Percentiles rank a stretch among this genome's conserved stretches.
Conservation (phyloP, 2,888 invertebrate species). For the Cephus rjabovi region DNA sequence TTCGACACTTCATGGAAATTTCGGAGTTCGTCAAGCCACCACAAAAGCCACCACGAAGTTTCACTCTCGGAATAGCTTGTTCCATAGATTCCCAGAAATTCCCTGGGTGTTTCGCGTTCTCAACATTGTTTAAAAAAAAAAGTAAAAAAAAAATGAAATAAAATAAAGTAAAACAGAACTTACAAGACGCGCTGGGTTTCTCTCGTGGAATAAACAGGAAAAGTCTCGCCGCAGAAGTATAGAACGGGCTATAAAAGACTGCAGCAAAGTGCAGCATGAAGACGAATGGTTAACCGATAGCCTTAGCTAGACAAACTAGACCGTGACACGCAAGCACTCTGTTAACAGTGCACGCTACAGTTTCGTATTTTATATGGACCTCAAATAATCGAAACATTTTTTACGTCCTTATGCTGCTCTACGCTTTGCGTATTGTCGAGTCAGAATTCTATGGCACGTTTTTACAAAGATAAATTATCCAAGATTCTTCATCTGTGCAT, state of each 20-base stretch:
- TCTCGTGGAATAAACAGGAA: slow-evolving; percentile 23
- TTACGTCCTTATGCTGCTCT: background rate
- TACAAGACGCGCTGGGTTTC: background rate
- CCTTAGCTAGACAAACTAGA: slow-evolving; percentile 43
- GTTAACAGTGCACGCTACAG: slow-evolving; percentile 13
- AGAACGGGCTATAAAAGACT: slow-evolving; percentile 18
- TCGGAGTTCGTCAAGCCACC: background rate
- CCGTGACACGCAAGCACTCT: slow-evolving; percentile 38
- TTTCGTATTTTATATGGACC: background rate
- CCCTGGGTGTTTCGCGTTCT: background rate
- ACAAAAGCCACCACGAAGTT: background rate
- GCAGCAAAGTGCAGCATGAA: slow-evolving; percentile 31
- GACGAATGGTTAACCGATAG: slow-evolving; percentile 56
- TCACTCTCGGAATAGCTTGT: background rate
- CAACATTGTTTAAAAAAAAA: background rate
- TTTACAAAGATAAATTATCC: background rate
- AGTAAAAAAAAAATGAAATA: no score
- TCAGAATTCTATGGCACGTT: background rate
- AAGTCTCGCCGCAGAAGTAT: slow-evolving; percentile 14
- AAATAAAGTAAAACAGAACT: background rate
- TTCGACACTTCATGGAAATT: background rate
- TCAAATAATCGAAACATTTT: slow-evolving; percentile 2
- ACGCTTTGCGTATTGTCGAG: background rate
- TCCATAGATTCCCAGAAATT: background rate
- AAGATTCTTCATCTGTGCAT: background rate